Evolutionary conservation across 30 jellyfish, hydroid and myxozoan species (phyloP), one percentile per base, ranked within the genome.

Genomic region (Clytia hemisphaerica): DNA sequence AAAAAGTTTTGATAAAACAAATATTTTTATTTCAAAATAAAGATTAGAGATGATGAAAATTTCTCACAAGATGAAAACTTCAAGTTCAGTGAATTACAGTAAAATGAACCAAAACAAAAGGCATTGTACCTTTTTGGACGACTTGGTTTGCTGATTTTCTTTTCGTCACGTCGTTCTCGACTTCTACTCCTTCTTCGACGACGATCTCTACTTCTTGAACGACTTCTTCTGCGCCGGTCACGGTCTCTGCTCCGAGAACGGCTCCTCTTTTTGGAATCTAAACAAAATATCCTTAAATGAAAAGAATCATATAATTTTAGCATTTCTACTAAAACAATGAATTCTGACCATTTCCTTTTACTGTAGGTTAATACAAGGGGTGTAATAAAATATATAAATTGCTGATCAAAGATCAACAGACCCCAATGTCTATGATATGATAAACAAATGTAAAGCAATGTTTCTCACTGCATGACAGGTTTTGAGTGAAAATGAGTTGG

Each of bases 171-270:
- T 66, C 86, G 47, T 15, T 60, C 72, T 36, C 81, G 36, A 32
- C 80, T 54, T 40, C 61, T 7, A 19, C 77, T 36, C 30, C 73
- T 67, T 9, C 72, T 31, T 36, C 77, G 58, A 54, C 67, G 32
- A n/a, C 83, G 16, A 7, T 45, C 62, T 22, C 82, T 46, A 42
- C 86, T 74, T 5, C 61, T 69, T 18, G 81, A 50, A 12, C 86
- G 54, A 40, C 86, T 74, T 19, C 86, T 21, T 14, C 79, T 37
- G 15, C 49, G 30, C 37, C 83, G 32, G 2, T 47, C 85, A 34
- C 83, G 33, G 45, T 58, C 77, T 14, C 73, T 45, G 71, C 86
- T 61, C 50, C 75, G 60, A 6, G 86, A 74, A 6, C 86, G 86
- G 61, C 86, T 74, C 45, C 86, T 74, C 21, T 69, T 82, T 12